Percentiles rank a stretch among this genome's conserved stretches.
phyloP scores from a whole-genome alignment of 2,113 vertebrate genomes.

The Strigops habroptila region DNA sequence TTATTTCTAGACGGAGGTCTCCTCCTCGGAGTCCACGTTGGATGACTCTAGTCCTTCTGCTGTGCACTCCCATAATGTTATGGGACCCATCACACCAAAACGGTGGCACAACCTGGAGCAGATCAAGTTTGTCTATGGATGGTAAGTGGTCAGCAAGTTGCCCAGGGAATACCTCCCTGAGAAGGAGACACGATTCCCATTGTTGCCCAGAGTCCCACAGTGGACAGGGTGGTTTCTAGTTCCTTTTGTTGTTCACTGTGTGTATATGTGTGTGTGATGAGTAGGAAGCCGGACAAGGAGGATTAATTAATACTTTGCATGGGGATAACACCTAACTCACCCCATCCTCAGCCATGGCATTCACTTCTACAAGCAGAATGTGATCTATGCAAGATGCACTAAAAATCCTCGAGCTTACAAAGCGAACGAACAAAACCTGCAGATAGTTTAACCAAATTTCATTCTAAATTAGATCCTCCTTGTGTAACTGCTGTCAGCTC shows the following conservation, averaged over 20 bases:
- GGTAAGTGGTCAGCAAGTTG: background rate
- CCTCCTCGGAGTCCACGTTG: background rate
- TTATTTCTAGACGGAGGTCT: background rate
- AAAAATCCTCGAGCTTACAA: background rate
- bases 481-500: background rate
- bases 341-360: rapidly evolving
- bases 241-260: background rate
- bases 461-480: background rate
- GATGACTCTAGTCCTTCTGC: background rate
- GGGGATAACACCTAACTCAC: background rate
- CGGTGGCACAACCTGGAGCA: background rate
- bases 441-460: background rate
- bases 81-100: background rate
- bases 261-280: background rate
- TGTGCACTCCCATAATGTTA: background rate
- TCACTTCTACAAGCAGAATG: background rate
- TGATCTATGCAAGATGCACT: background rate
- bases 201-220: background rate
- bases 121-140: background rate
- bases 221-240: background rate
- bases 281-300: background rate
- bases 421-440: background rate
- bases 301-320: background rate
- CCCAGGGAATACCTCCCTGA: background rate
- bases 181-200: background rate